Evolutionary conservation across 2,888 invertebrate species (phyloP).

Genomic region (Limnephilus rhombicus): DNA sequence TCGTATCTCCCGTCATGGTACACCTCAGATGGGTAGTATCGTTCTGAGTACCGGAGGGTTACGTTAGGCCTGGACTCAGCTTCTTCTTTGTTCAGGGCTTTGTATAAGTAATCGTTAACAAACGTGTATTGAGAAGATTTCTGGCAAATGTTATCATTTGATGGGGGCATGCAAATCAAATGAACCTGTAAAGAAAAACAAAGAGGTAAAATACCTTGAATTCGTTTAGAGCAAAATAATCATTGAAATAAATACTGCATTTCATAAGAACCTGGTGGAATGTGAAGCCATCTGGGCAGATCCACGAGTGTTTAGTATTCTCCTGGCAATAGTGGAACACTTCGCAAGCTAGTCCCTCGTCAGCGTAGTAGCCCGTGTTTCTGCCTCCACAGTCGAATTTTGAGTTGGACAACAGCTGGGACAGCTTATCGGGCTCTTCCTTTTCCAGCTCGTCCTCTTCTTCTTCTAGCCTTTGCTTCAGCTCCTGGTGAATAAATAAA

Average conservation of each 20-base stretch:
- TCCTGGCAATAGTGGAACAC: slow-evolving; percentile 97
- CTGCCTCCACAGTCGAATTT: slow-evolving; percentile 89
- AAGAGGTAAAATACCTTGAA: not conserved
- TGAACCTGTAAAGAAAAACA: slow-evolving; percentile 82
- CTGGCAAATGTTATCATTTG: slow-evolving; percentile 92
- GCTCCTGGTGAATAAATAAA: slow-evolving; percentile 26
- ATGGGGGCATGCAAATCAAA: slow-evolving; percentile 95
- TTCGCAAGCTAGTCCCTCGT: slow-evolving; percentile 91
- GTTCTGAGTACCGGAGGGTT: slow-evolving; percentile 87
- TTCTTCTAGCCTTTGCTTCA: slow-evolving; percentile 70
- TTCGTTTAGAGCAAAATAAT: not conserved
- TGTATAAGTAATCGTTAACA: slow-evolving; percentile 94
- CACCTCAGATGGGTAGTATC: slow-evolving; percentile 89
- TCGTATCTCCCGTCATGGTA: slow-evolving; percentile 82
- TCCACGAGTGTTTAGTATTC: slow-evolving; percentile 93
- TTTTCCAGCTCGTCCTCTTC: slow-evolving; percentile 86
- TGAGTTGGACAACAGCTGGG: slow-evolving; percentile 87
- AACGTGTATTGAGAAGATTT: slow-evolving; percentile 94
- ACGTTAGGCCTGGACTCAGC: slow-evolving; percentile 89
- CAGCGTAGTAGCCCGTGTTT: slow-evolving; percentile 94
- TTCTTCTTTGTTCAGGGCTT: slow-evolving; percentile 91
- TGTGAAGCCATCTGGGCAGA: slow-evolving; percentile 93
- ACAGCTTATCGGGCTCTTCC: slow-evolving; percentile 91
- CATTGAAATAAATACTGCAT: not conserved
- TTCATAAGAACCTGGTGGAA: slow-evolving; percentile 78